Evolutionary conservation across 2,797 vertebrate species (phyloP), one percentile per base, ranked within the genome.

Genomic region (Premnoplex brunnescens): DNA sequence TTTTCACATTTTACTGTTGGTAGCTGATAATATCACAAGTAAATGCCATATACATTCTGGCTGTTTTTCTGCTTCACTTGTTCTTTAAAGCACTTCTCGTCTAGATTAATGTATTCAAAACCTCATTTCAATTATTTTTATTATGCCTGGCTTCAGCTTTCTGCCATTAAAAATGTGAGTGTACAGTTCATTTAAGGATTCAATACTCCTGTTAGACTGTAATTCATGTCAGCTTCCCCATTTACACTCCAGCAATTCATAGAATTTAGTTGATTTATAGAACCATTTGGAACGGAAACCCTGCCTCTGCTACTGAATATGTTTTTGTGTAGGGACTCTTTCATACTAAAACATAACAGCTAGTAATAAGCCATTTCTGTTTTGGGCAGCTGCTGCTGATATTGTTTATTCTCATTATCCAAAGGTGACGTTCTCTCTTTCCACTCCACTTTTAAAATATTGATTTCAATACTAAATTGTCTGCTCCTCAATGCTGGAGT

Each of bases 111-210:
- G 81, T 37, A 78, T 96, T 92, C 89, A 83, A 93, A 89, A 62
- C 36, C 81, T 94, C 91, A 69, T 97, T 97, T 97, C 96, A 97
- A 97, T 97, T 97, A 98, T 95, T 97, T 98, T 98, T 97, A 97
- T 96, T 91, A 95, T 79, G 97, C 93, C 92, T 95, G 88, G 95
- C 55, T 96, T 97, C 94, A 86, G 91, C 80, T 96, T 90, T 66
- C 93, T 93, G 60, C 97, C 95, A 97, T 97, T 97, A 97, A 96
- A 97, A 97, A 97, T 92, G 87, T 79, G 97, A 97, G 84, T 41
- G 59, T 91, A 93, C 96, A 97, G 96, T 97, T 98, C 95, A 97
- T 97, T 97, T 97, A 90, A 98, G 97, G 95, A 97, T 97, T 97
- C 97, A 96, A 96, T 97, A 97, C 95, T 87, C 96, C 93, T 94